Conservation (phyloP, 2,113 vertebrate species). For the Lagopus leucura region DNA sequence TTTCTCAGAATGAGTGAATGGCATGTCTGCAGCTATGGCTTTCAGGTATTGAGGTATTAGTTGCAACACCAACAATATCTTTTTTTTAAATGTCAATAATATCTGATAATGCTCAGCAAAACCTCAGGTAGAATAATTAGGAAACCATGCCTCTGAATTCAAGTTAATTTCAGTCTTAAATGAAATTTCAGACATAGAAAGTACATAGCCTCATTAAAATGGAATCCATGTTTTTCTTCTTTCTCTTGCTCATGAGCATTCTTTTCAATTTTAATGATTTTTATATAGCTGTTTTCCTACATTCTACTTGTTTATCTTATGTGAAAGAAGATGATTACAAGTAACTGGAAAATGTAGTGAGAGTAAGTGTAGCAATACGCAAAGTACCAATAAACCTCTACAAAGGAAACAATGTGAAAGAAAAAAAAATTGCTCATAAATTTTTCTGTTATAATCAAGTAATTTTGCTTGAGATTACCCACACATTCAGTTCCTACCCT, state of each 20-base stretch:
- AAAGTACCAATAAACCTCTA: neutral
- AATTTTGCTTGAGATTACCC: neutral
- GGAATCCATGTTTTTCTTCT: neutral
- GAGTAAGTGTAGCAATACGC: neutral
- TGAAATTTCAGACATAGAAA: neutral
- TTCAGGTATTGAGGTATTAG: neutral
- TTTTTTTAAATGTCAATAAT: neutral
- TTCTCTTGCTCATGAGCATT: neutral
- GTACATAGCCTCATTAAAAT: neutral
- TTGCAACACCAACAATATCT: neutral
- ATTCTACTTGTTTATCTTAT: neutral
- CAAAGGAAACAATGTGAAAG: neutral
- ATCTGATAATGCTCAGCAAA: neutral
- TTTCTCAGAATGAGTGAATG: neutral
- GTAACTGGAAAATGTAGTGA: neutral
- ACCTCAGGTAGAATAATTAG: neutral
- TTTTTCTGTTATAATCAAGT: neutral
- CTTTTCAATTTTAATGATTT: neutral
- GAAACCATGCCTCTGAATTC: neutral
- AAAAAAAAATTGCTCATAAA: neutral
- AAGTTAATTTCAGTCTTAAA: neutral
- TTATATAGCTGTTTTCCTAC: neutral
- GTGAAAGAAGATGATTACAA: neutral
- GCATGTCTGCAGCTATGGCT: neutral
- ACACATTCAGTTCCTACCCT: neutral